A percentile compares a stretch with the other conserved stretches of the same genome.
phyloP scores from a whole-genome alignment of 1,140 invertebrate genomes.

The Lordiphosa clarofinis region DNA sequence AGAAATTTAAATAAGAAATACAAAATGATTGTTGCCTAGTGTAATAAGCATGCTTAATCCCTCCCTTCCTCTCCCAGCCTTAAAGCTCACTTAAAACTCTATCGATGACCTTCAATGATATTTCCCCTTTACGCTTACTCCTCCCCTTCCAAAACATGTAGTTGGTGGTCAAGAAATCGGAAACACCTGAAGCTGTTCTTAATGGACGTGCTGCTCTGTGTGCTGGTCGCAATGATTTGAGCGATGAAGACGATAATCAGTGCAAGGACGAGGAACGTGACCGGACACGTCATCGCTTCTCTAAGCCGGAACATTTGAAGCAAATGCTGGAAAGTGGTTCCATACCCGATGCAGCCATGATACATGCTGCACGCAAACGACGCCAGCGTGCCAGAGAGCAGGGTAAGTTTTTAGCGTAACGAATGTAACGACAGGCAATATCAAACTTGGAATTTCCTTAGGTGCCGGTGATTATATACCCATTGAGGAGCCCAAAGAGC shows the following conservation, averaged over 20 bases:
- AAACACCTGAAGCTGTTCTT: constrained; percentile 83
- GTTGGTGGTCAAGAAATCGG: constrained; percentile 83
- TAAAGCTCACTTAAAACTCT: neutral
- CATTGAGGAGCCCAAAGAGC: constrained; percentile 84
- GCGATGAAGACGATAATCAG: constrained; percentile 85
- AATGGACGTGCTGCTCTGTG: constrained; percentile 89
- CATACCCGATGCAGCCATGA: constrained; percentile 97
- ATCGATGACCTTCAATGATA: constrained; percentile 19
- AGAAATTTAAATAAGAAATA: no score
- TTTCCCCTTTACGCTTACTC: constrained; percentile 4
- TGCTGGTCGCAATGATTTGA: constrained; percentile 88
- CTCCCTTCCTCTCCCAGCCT: neutral
- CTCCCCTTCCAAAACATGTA: constrained; percentile 37
- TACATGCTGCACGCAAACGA: constrained; percentile 95
- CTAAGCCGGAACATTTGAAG: constrained; percentile 85
- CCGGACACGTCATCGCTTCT: constrained; percentile 81
- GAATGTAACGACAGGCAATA: neutral
- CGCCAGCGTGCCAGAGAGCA: constrained; percentile 87
- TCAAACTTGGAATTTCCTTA: neutral
- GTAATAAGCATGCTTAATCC: constrained; percentile 5
- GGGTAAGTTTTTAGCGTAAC: constrained; percentile 31
- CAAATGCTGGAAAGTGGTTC: constrained; percentile 89
- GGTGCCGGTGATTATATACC: constrained; percentile 89
- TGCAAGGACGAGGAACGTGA: constrained; percentile 71
- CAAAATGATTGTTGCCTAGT: neutral